A percentile compares a stretch with the other conserved stretches of the same genome.
Conservation (phyloP, 2,797 vertebrate genomes). For the Bryconaethiops microstoma region DNA sequence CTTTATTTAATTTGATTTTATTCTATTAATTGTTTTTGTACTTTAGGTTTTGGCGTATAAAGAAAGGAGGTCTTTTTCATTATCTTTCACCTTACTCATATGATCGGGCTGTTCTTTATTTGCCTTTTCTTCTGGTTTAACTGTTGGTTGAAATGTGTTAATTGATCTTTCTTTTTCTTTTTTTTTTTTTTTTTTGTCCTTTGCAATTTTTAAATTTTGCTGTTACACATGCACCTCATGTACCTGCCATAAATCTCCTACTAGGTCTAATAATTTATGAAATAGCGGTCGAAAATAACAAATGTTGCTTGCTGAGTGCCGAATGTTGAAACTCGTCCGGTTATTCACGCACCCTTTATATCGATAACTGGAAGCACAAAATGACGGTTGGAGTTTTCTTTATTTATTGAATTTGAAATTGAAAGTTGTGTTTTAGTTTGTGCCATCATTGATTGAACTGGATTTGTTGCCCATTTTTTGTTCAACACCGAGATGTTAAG, state of each 20-base stretch:
- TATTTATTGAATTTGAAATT: constrained; percentile 1
- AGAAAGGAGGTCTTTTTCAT: background rate
- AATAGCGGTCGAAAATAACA: background rate
- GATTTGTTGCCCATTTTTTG: background rate
- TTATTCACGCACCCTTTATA: background rate
- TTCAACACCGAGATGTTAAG: background rate
- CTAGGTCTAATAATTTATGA: constrained; percentile 3
- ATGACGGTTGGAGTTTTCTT: background rate
- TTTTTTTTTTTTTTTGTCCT: background rate
- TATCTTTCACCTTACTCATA: background rate
- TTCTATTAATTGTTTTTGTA: background rate
- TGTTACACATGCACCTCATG: background rate
- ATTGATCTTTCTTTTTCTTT: background rate
- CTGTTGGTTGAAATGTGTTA: background rate
- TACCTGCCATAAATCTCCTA: background rate
- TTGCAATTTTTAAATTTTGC: too few relatives aligned
- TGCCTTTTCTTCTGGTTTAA: background rate
- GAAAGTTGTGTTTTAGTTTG: background rate
- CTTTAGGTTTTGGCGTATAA: background rate
- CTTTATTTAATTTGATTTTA: background rate
- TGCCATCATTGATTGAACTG: background rate
- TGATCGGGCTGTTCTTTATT: background rate
- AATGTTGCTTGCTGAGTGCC: background rate
- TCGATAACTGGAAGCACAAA: background rate
- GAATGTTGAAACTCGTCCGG: background rate